Percentiles rank a stretch among this genome's conserved stretches.
Conservation (phyloP, 1,140 invertebrate genomes). For the Trichoplusia ni region DNA sequence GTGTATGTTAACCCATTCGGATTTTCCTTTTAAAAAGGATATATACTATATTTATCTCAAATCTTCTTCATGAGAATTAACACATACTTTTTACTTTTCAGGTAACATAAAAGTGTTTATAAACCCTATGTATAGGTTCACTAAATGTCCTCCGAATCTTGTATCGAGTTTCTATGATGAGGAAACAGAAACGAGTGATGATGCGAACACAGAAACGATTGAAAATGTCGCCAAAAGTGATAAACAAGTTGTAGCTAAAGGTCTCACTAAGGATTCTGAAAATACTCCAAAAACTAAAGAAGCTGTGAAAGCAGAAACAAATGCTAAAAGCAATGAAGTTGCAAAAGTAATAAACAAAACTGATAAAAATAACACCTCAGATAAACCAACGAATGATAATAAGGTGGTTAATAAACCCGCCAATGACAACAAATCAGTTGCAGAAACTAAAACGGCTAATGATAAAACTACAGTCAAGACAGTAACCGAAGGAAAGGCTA, state of each 20-base stretch:
- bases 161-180: conserved; percentile 45
- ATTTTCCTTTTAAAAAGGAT: too few species aligned
- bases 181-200: conserved; percentile 11
- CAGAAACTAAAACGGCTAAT: not conserved
- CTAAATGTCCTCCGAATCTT: conserved; percentile 49
- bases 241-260: too few species aligned
- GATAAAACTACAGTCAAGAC: not conserved
- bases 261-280: too few species aligned
- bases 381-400: not conserved
- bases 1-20: too few species aligned
- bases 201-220: conserved; percentile 23
- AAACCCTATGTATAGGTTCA: conserved; percentile 55
- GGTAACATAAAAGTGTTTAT: conserved; percentile 53
- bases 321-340: not conserved
- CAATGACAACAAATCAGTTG: not conserved
- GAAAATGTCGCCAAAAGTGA: conserved; percentile 9
- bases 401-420: not conserved
- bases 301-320: not conserved
- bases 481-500: not conserved
- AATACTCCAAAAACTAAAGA: not conserved
- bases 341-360: not conserved
- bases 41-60: too few species aligned
- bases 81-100: conserved; percentile 37
- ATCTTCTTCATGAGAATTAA: not conserved
- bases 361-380: not conserved